Conservation (phyloP, 2,797 vertebrate species). For the Stomatorhinus walkeri region DNA sequence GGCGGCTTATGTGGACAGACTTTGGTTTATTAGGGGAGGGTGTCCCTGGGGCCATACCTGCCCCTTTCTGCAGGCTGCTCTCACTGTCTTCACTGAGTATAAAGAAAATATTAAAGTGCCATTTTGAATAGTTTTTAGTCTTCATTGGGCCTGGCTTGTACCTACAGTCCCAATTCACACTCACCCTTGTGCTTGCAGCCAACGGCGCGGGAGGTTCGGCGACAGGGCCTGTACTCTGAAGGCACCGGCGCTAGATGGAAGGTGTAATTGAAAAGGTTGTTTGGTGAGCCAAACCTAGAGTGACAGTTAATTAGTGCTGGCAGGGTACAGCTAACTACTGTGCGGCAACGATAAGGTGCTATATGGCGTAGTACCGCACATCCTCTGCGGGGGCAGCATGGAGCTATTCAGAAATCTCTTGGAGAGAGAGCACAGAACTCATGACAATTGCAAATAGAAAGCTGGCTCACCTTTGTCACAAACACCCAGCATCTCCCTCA, state of each 20-base stretch:
- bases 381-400: constrained; percentile 29
- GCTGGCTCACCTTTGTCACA: constrained; percentile 35
- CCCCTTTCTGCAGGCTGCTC: background rate
- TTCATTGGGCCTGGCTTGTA: background rate
- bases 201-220: background rate
- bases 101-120: background rate
- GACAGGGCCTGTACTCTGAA: constrained; percentile 5
- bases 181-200: background rate
- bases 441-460: constrained; percentile 16
- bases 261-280: constrained; percentile 26
- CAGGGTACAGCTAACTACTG: constrained; percentile 47
- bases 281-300: constrained; percentile 46
- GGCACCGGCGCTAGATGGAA: constrained; percentile 4
- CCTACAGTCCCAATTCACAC: constrained; percentile 4
- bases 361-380: constrained; percentile 1
- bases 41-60: background rate
- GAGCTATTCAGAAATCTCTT: background rate
- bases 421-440: background rate
- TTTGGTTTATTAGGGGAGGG: background rate
- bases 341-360: constrained; percentile 44
- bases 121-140: background rate
- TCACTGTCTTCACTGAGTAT: background rate
- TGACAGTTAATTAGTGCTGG: constrained; percentile 62
- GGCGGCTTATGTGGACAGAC: background rate
- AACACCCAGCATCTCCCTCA: constrained; percentile 2